These are phyloP conservation scores for Acipenser ruthenus DNA, from an alignment of 2,797 vertebrate genomes.

Conservation along the genomic window DNA sequence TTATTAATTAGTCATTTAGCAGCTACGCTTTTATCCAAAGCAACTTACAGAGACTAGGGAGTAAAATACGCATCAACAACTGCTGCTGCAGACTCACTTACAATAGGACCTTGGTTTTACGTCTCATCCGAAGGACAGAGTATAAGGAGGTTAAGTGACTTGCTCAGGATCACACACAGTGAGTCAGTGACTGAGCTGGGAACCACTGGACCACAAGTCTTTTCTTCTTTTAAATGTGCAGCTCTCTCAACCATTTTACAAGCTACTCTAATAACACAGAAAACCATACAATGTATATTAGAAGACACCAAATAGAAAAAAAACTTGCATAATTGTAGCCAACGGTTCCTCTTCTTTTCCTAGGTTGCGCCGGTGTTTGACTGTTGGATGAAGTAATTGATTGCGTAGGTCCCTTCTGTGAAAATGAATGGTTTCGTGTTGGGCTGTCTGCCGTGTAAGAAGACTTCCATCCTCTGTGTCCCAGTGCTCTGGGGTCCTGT, in stretches of 20 bases:
- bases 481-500: constrained; percentile 26
- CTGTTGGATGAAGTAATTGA: constrained; percentile 7
- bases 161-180: too few relatives aligned
- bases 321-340: not conserved
- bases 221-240: not conserved
- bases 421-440: constrained; percentile 3
- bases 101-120: too few relatives aligned
- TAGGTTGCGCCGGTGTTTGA: constrained; percentile 3
- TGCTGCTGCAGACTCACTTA: too few relatives aligned
- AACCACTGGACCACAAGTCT: too few relatives aligned
- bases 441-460: not conserved
- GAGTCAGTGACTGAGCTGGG: too few relatives aligned
- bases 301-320: not conserved
- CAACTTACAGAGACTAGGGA: too few relatives aligned
- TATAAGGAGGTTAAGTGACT: too few relatives aligned
- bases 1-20: too few relatives aligned
- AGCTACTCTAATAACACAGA: not conserved
- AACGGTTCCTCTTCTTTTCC: constrained; percentile 19
- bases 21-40: too few relatives aligned
- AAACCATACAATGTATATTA: not conserved
- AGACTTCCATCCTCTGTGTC: too few relatives aligned
- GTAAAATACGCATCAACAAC: too few relatives aligned
- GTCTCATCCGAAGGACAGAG: too few relatives aligned
- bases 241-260: not conserved
- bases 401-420: not conserved